phyloP scores from a whole-genome alignment of 2,888 invertebrate species.

The Nomada ferruginata region DNA sequence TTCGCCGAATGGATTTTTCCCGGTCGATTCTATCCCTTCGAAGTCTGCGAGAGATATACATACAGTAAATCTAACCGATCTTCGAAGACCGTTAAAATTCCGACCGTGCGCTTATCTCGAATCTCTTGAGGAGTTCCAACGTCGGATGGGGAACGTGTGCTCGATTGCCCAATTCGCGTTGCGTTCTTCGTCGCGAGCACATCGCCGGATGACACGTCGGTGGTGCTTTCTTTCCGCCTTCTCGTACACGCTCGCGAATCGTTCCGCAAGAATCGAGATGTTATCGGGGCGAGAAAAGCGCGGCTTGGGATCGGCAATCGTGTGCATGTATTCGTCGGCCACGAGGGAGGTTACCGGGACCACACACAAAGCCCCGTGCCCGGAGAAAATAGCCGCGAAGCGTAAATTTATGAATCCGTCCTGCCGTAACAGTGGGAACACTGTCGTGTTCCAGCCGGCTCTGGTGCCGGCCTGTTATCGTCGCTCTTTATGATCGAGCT shows the following conservation, averaged over 20 bases:
- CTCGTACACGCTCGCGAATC: slow-evolving; percentile 4
- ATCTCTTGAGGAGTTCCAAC: slow-evolving; percentile 11
- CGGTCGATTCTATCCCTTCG: too few species aligned
- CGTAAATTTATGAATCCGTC: slow-evolving; percentile 72
- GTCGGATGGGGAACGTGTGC: slow-evolving; percentile 11
- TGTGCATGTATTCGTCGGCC: slow-evolving; percentile 25
- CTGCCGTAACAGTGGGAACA: slow-evolving; percentile 65
- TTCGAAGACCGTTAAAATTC: slow-evolving; percentile 12
- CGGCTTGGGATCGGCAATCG: slow-evolving; percentile 26
- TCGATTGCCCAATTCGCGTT: slow-evolving; percentile 9
- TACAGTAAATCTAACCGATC: neutral
- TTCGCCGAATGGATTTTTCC: neutral
- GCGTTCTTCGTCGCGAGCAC: neutral
- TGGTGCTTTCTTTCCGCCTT: neutral
- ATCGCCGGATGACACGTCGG: neutral
- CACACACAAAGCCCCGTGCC: slow-evolving; percentile 62
- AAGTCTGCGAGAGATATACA: neutral
- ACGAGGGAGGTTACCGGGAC: slow-evolving; percentile 63
- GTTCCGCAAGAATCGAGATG: slow-evolving; percentile 57
- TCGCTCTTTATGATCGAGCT: slow-evolving; percentile 75
- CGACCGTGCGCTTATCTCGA: slow-evolving; percentile 19
- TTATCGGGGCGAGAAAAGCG: slow-evolving; percentile 34
- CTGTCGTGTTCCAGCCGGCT: slow-evolving; percentile 61
- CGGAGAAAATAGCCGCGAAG: slow-evolving; percentile 65
- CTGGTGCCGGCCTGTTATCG: slow-evolving; percentile 68